Base-by-base conservation (phyloP, 2,113 vertebrate genomes). In the Laterallus jamaicensis region DNA sequence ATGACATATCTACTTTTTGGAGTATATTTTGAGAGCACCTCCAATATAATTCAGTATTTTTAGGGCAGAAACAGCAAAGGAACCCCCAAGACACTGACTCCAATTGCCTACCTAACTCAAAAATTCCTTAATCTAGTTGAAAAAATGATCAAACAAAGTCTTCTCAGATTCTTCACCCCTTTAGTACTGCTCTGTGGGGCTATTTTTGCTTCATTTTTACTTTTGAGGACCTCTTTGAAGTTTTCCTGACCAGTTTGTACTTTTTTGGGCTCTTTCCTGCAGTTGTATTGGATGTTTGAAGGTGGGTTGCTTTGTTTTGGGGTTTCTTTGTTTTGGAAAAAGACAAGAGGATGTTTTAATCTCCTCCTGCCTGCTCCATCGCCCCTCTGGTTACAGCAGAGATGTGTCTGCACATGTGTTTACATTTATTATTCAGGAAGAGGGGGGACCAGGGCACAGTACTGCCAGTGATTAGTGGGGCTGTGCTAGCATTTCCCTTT, bases 311-410 rank as follows among this genome's bases (percentile, higher is more conserved):
- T 26, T n/a, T 15, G 54, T 16, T 5, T 26, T 35, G 16, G 14
- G 32, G 15, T 29, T 55, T 35, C 6, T 4, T 63, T 42, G 25
- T 2, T 44, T 40, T 24, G 12, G 39, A 26, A 71, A 84, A 64
- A 64, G 5, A 59, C 4, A 63, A 47, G 26, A 40, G 4, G 6
- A 44, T 15, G 47, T 78, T 77, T 26, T 44, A 3, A 62, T 31
- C 12, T 52, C 17, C 35, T 66, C 32, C 58, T 1, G 0, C 0
- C 0, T 19, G 12, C 15, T 63, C 10, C 4, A 15, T 29, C n/a
- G 63, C 31, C 31, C 17, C 18, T 42, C 47, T 35, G 13, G 39
- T 52, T 47, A 52, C 12, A 16, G 6, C 81, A 55, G 10, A 68
- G 16, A 15, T 50, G 20, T 49, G 54, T 58, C 56, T 40, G 44